These are phyloP conservation scores for Pharmacophagus antenor DNA, from an alignment of 2,888 invertebrate species.

Conservation along the genomic window DNA sequence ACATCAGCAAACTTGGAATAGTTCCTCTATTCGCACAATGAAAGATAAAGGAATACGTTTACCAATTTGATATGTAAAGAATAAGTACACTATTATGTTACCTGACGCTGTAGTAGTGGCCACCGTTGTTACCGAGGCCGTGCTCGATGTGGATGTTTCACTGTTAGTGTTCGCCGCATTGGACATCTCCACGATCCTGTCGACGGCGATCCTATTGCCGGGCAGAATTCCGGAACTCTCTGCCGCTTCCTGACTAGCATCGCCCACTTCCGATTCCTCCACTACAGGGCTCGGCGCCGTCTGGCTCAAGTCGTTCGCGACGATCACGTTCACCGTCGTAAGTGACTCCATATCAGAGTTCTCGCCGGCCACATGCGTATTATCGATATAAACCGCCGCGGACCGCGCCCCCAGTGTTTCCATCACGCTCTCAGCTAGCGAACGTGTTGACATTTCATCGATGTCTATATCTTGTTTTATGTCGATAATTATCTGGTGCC, in stretches of 20 bases:
- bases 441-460: conserved; percentile 70
- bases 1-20: too few species aligned
- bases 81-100: conserved; percentile 38
- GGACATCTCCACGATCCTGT: conserved; percentile 66
- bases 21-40: too few species aligned
- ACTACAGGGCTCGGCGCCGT: conserved; percentile 52
- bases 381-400: conserved; percentile 74
- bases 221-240: conserved; percentile 55
- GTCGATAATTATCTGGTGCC: conserved; percentile 77
- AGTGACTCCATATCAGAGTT: conserved; percentile 67
- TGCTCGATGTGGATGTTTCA: conserved; percentile 49
- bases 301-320: conserved; percentile 65
- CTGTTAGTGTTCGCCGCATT: conserved; percentile 46
- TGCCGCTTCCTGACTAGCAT: conserved; percentile 40
- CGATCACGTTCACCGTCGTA: conserved; percentile 75
- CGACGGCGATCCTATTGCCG: conserved; percentile 65
- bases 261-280: conserved; percentile 46
- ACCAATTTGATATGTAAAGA: not conserved
- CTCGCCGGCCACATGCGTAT: conserved; percentile 56
- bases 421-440: conserved; percentile 76
- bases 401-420: conserved; percentile 74
- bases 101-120: conserved; percentile 74
- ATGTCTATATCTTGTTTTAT: conserved; percentile 77
- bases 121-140: conserved; percentile 53
- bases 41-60: not conserved